Percentiles rank a stretch among this genome's conserved stretches.
phyloP scores from a whole-genome alignment of 2,113 vertebrate genomes.

The Lagopus muta region DNA sequence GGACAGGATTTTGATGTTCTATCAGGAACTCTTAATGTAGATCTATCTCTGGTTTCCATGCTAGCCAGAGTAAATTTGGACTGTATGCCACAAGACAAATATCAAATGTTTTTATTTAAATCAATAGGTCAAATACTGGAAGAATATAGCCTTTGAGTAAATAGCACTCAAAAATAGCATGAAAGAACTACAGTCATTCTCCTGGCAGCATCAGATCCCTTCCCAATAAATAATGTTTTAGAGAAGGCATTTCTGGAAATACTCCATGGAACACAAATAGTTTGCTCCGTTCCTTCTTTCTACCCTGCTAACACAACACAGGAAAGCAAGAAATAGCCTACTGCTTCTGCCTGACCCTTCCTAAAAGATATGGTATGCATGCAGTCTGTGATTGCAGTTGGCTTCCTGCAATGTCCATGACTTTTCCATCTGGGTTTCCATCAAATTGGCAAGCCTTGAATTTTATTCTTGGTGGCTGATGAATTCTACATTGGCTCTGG shows the following conservation, averaged over 20 bases:
- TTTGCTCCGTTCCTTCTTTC: background rate
- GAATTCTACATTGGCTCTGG: background rate
- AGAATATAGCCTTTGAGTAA: background rate
- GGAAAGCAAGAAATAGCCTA: background rate
- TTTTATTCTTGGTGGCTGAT: conserved; percentile 19
- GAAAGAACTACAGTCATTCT: background rate
- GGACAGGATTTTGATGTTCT: background rate
- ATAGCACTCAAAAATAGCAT: background rate
- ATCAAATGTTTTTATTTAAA: background rate
- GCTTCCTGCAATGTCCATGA: background rate
- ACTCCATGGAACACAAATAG: background rate
- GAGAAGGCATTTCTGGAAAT: background rate
- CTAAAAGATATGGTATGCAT: background rate
- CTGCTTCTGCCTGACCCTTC: background rate
- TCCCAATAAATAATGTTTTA: background rate
- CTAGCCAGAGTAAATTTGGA: background rate
- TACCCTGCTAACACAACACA: background rate
- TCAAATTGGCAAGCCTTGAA: background rate
- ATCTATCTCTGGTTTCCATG: background rate
- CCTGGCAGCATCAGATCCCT: background rate
- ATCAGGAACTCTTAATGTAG: background rate
- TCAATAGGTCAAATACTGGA: background rate
- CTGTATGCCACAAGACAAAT: background rate
- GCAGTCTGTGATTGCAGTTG: background rate
- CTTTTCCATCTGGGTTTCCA: conserved; percentile 39